Percentiles rank a stretch among this genome's conserved stretches.
Conservation (phyloP, 1,140 invertebrate genomes). For the Drosophila mojavensis region DNA sequence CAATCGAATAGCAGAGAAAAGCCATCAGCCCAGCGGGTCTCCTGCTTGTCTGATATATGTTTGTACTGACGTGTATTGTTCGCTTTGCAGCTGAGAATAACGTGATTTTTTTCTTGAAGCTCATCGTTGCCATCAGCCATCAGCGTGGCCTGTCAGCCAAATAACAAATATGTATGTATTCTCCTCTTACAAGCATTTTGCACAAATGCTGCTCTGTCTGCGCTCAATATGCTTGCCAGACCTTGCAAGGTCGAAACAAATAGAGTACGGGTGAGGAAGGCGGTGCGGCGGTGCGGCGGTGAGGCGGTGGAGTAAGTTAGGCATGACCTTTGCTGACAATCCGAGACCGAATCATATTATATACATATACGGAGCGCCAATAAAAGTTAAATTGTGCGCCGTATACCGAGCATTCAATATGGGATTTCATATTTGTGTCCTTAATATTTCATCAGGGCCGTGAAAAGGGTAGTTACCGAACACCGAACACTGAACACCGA, state of each 20-base stretch:
- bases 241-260: constrained; percentile 32
- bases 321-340: constrained; percentile 75
- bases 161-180: constrained; percentile 57
- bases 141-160: constrained; percentile 52
- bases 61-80: constrained; percentile 58
- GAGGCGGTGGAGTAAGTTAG: constrained; percentile 26
- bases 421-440: constrained; percentile 77
- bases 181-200: constrained; percentile 31
- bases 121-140: constrained; percentile 26
- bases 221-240: constrained; percentile 39
- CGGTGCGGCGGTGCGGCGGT: background rate
- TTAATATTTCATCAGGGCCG: constrained; percentile 69
- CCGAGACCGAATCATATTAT: constrained; percentile 73
- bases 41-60: background rate
- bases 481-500: constrained; percentile 7
- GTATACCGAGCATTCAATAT: constrained; percentile 59
- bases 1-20: constrained; percentile 68
- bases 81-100: constrained; percentile 61
- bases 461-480: constrained; percentile 59
- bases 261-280: background rate
- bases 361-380: constrained; percentile 61
- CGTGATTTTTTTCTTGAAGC: constrained; percentile 68
- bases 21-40: constrained; percentile 52
- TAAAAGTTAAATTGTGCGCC: constrained; percentile 76
- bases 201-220: constrained; percentile 21